Percentiles rank a stretch among this genome's conserved stretches.
Conservation (phyloP, 2,113 vertebrate genomes). For the Stegostoma tigrinum region DNA sequence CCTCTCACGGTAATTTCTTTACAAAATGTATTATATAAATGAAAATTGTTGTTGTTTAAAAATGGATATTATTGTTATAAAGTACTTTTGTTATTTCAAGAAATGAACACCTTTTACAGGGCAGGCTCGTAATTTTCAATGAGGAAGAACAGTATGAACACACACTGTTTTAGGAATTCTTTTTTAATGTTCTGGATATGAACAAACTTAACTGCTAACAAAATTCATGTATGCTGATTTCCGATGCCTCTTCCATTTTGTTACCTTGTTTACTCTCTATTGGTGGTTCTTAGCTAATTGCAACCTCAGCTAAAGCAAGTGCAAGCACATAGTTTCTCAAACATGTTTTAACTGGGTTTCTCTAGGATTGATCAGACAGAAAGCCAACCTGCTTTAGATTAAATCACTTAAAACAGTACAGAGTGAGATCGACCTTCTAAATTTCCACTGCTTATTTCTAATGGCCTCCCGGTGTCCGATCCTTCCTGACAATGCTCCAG, state of each 20-base stretch:
- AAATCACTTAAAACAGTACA: neutral
- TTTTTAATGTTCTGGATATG: neutral
- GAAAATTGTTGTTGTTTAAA: neutral
- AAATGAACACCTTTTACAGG: too few relatives aligned
- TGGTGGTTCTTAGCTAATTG: neutral
- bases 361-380: neutral
- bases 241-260: neutral
- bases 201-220: neutral
- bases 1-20: too few relatives aligned
- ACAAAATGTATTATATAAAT: too few relatives aligned
- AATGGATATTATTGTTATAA: neutral
- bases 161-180: neutral
- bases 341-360: neutral
- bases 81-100: neutral
- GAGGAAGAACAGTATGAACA: too few relatives aligned
- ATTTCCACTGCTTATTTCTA: neutral
- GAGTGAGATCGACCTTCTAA: neutral
- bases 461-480: neutral
- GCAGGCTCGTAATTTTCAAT: too few relatives aligned
- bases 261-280: neutral
- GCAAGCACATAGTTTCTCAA: neutral
- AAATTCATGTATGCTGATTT: neutral
- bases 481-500: neutral
- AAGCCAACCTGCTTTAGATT: neutral
- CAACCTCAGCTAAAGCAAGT: neutral